Base-by-base conservation (phyloP, 2,113 vertebrate species). In the Silurus meridionalis region DNA sequence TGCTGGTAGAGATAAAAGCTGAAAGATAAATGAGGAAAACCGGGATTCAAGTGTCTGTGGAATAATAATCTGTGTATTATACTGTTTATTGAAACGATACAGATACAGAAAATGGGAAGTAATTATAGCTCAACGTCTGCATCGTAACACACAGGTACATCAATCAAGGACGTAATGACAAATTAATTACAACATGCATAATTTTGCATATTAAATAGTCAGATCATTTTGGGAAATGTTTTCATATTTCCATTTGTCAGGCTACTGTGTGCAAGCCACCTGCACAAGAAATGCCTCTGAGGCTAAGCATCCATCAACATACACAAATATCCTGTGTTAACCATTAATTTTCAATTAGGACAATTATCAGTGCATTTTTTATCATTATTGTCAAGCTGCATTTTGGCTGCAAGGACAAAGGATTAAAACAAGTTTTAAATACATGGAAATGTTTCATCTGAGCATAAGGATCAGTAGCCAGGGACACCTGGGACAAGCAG, bases 1-100 rank as follows among this genome's bases (percentile, higher is more conserved):
- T 96, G 0, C 97, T 97, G 23, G 97, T 99, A 0, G 99, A 99
- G 92, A 97, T 98, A 95, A 52, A 97, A 99, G 86, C 97, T 97
- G 0, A 97, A 98, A 85, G 97, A 99, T 9, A 95, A 37, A 92
- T 0, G 97, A 98, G 64, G 98, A 98, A 80, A 93, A 94, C 86
- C 96, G 95, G 19, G 95, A 93, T 0, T 91, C 95, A 0, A 93
- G 95, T 17, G 82, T 83, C 23, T 19, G 46, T 86, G 55, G 89
- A 91, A 92, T 92, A 90, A 93, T 92, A 92, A 91, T 93, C 90
- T 92, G 93, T 92, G 94, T 90, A 85, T 91, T 78, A 85, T 92
- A 74, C 19, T 50, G 71, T 52, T 74, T 94, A 93, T 92, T 86
- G 90, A 92, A 89, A 91, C 85, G 84, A 85, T 88, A 90, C 67